Evolutionary conservation across 2,888 invertebrate species (phyloP), one percentile per base, ranked within the genome.

Genomic region (Drosophila dives): DNA sequence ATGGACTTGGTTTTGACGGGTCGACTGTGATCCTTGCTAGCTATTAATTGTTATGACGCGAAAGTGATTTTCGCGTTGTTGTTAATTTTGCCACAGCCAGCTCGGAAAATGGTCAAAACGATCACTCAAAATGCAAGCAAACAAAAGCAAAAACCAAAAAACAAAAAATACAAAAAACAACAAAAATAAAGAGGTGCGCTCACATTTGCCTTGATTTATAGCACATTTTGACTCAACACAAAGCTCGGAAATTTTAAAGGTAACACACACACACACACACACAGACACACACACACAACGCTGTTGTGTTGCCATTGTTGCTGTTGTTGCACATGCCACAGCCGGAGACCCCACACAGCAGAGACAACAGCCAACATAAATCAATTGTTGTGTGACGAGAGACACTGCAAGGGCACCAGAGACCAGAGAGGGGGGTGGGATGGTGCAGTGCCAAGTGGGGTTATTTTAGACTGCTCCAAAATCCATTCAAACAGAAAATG

Each of bases 401-500:
- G 68, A 34, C 58, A 73, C 38, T 38, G 53, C 56, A 29, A 29
- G 38, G 32, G 10, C n/a, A 49, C 33, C 33, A 26, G 58, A 32
- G 38, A 10, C 29, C n/a, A n/a, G n/a, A 29, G 29, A 29, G 29
- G 20, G 29, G 1, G 15, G 54, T 3, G 15, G 34, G 17, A 48
- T 2, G 23, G 15, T 6, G 54, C 48, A 29, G 48, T 29, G 32
- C 45, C 40, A 53, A 20, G 38, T 45, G 45, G 38, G 49, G 20
- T 26, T 32, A 40, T 12, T 75, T 70, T 62, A 65, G 20, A 55
- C 72, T 68, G 68, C 73, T 72, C 75, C 79, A 81, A 89, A 80
- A 89, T 84, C 81, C 87, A 87, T 90, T 87, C 84, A 87, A 87
- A 87, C 89, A 90, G 87, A 87, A 87, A 87, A 90, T 87, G 90